Percentiles rank a stretch among this genome's conserved stretches.
Conservation (phyloP, 2,113 vertebrate genomes). For the Electrona antarctica region DNA sequence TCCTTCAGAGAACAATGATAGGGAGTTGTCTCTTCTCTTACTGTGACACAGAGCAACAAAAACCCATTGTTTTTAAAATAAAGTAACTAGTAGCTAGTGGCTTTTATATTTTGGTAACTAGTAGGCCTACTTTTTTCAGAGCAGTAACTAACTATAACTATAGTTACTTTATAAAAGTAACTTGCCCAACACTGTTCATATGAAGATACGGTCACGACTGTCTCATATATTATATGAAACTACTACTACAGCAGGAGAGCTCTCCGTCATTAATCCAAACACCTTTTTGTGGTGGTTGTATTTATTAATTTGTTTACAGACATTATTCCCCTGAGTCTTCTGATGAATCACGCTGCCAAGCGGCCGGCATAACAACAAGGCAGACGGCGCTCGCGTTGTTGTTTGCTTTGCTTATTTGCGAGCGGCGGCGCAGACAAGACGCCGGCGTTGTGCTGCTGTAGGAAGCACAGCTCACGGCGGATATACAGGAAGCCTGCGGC, state of each 20-base stretch:
- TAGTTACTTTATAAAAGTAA: no score
- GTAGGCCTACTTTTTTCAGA: no score
- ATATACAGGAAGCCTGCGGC: conserved; percentile 52
- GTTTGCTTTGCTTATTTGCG: conserved; percentile 5
- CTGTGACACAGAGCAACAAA: no score
- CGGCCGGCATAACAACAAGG: conserved; percentile 50
- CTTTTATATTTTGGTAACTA: no score
- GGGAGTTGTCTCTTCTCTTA: no score
- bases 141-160: no score
- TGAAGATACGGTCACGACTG: no score
- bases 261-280: conserved; percentile 26
- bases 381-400: conserved; percentile 22
- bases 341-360: conserved; percentile 44
- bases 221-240: no score
- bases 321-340: conserved; percentile 38
- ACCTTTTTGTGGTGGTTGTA: neutral
- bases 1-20: no score
- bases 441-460: conserved; percentile 40
- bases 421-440: conserved; percentile 52
- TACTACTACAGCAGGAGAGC: conserved; percentile 7
- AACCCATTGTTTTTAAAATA: no score
- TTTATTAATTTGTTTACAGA: conserved; percentile 56
- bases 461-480: conserved; percentile 57
- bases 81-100: no score
- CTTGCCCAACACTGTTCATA: no score